Evolutionary conservation across 1,140 invertebrate species (phyloP).

Genomic region (Eumaeus atala): DNA sequence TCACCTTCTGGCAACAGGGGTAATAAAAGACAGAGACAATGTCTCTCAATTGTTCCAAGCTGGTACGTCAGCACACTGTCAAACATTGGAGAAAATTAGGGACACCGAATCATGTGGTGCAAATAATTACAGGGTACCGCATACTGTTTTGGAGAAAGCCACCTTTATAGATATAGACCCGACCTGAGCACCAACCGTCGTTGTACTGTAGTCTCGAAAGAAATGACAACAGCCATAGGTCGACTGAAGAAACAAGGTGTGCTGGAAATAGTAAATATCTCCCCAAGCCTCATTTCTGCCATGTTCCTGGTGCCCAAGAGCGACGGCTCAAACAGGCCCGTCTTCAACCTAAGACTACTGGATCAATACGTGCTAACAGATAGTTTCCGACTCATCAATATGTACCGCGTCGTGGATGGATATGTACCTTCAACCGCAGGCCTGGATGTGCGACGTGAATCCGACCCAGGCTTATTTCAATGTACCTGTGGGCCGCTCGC

Average conservation of each 20-base stretch:
- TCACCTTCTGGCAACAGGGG: background rate
- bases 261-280: conserved; percentile 11
- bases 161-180: conserved; percentile 20
- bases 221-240: conserved; percentile 19
- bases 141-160: conserved; percentile 27
- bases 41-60: conserved; percentile 23
- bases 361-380: conserved; percentile 25
- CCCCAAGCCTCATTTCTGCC: conserved; percentile 38
- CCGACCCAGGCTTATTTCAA: conserved; percentile 51
- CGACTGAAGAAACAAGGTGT: conserved; percentile 20
- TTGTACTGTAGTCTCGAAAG: conserved; percentile 8
- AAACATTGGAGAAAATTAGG: conserved; percentile 19
- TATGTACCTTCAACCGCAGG: conserved; percentile 33
- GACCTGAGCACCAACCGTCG: conserved; percentile 5
- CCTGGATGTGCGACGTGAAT: conserved; percentile 22
- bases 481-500: conserved; percentile 18
- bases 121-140: conserved; percentile 31
- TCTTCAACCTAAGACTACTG: conserved; percentile 37
- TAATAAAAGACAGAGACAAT: conserved; percentile 13
- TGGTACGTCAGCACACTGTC: conserved; percentile 16
- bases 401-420: conserved; percentile 26
- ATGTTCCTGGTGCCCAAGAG: conserved; percentile 37
- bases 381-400: conserved; percentile 23
- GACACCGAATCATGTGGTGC: conserved; percentile 22
- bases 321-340: conserved; percentile 24